Evolutionary conservation across 2,113 vertebrate species (phyloP), one percentile per base, ranked within the genome.

Genomic region (Hippocampus abdominalis): DNA sequence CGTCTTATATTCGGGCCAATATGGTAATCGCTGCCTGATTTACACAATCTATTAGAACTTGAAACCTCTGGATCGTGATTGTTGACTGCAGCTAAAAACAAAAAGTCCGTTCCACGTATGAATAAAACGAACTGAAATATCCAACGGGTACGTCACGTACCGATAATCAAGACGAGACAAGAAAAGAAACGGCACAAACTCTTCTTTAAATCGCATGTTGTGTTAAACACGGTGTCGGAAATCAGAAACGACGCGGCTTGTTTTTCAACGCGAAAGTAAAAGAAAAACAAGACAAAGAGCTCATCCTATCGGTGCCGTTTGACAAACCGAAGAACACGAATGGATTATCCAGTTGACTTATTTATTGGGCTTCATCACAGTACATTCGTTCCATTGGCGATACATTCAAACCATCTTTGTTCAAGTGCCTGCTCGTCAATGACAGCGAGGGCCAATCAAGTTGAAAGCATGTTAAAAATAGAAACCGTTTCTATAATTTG

Each of bases 321-420:
- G 62, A 23, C n/a, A 64, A 62, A 75, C 32, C 48, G 32, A 18
- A 32, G 3, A 57, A 23, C 8, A 23, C 3, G 25, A 25, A 68
- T 8, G 3, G 6, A 27, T 59, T 2, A 61, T 57, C 76, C 67
- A n/a, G 72, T 86, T 76, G 62, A 76, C 15, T 77, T 64, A 74
- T 90, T 85, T 90, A 87, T 91, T 92, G 83, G 83, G 81, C 72
- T 73, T 70, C 79, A 82, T 88, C 72, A 84, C 78, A 73, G 88
- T 86, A 91, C 88, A 91, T 91, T 91, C 87, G 83, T 84, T 89
- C 87, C 77, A 88, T 36, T 91, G 71, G 91, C 92, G 91, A 92
- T 90, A 92, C 91, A 92, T 93, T 92, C 92, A 87, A 73, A 81
- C 69, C 81, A 86, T 77, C 73, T 73, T 48, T 51, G 66, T 76